Evolutionary conservation across 2,888 invertebrate species (phyloP), one percentile per base, ranked within the genome.

Genomic region (Temnothorax rugatulus): DNA sequence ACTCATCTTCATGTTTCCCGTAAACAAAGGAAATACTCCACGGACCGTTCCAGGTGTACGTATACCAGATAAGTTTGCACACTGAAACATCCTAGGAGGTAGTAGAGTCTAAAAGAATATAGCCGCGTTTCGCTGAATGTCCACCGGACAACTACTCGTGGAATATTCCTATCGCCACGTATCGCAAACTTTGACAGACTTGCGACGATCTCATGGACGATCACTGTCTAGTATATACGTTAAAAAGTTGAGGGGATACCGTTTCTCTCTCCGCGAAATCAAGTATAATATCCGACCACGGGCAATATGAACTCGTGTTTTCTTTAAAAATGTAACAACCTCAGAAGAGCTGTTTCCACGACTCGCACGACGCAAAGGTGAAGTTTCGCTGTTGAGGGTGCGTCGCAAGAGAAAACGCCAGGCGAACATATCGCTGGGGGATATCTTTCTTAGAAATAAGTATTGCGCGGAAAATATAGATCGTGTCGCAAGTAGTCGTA

Each of bases 291-390:
- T 52, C 38, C 5, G 41, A 52, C 50, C 38, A 25, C 15, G 25
- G 18, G 47, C 34, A 59, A 59, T 38, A 11, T 15, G 5, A 57
- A 5, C 15, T 21, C 13, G 29, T 29, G 41, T n/a, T 5, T 21
- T 38, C 18, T 73, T 77, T 68, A 77, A 77, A 77, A 77, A 77
- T 77, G 41, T 44, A 77, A 54, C 54, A 57, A 54, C 54, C 4
- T 41, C 4, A 66, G 9, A 4, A 68, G 41, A 52, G 52, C 76
- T 41, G 18, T 29, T 66, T 77, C 29, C 41, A 54, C 9, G 25
- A 64, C 38, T 4, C 8, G 54, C 41, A 29, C 34, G 34, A 21
- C 13, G 38, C 15, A n/a, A 66, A 13, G 41, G 68, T 68, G n/a
- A 54, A 77, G 64, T 77, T 68, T 77, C 2, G 54, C n/a, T 41